Evolutionary conservation across 2,113 vertebrate genomes (phyloP).

Genomic region (Tachysurus vachellii): DNA sequence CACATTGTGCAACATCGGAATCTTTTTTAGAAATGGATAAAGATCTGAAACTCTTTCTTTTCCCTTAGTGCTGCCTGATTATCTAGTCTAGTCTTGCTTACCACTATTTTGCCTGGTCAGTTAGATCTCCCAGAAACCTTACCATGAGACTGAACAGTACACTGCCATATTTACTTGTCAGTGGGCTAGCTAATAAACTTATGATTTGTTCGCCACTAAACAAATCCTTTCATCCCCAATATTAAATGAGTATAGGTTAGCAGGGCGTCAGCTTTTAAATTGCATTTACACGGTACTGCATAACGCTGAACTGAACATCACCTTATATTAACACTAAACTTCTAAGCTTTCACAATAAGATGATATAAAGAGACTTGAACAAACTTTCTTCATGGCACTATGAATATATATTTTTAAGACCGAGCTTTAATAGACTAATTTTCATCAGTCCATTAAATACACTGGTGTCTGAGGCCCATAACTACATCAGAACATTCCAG

Average conservation of each 20-base stretch:
- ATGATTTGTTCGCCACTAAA: neutral
- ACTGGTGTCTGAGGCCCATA: conserved; percentile 49
- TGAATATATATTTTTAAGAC: conserved; percentile 35
- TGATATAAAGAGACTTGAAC: neutral
- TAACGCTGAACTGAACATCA: neutral
- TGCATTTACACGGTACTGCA: neutral
- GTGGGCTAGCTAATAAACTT: neutral
- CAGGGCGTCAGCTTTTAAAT: too few species aligned
- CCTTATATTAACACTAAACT: neutral
- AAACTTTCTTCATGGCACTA: conserved; percentile 18
- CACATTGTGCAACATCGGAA: too few species aligned
- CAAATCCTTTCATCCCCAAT: neutral
- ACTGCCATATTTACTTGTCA: neutral
- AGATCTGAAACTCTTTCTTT: neutral
- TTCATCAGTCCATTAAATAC: conserved; percentile 52
- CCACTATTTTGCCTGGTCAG: too few species aligned
- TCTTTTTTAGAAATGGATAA: neutral
- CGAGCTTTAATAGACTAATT: conserved; percentile 56
- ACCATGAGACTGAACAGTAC: neutral
- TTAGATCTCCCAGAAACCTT: too few species aligned
- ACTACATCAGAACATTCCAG: conserved; percentile 52
- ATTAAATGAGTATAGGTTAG: neutral
- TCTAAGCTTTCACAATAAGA: neutral
- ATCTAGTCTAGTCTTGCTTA: neutral
- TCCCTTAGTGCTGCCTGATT: neutral